Evolutionary conservation across 2,113 vertebrate species (phyloP).

Genomic region (Tyto alba): DNA sequence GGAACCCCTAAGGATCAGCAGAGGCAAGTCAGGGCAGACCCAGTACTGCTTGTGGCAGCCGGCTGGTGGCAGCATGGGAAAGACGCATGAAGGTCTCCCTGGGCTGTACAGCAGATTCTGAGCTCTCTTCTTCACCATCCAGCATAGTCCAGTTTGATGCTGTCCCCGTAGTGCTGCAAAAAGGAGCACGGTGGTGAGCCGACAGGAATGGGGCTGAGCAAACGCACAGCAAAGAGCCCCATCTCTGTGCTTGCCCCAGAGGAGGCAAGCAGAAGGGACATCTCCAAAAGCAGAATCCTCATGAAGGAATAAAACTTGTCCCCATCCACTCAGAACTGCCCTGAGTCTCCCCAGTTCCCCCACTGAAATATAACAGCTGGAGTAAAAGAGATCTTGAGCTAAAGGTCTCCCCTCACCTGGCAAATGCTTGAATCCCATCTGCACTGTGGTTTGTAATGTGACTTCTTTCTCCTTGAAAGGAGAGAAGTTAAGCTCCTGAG

Average conservation of each 20-base stretch:
- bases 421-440: background rate
- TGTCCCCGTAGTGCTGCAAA: background rate
- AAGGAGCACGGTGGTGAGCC: background rate
- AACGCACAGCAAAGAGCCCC: background rate
- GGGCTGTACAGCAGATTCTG: fast-evolving
- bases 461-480: background rate
- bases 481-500: background rate
- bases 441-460: background rate
- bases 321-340: background rate
- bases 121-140: background rate
- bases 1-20: background rate
- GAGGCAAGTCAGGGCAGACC: background rate
- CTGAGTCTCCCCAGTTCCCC: too few species aligned
- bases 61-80: background rate
- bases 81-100: background rate
- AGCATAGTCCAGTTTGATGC: fast-evolving
- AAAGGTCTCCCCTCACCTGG: background rate
- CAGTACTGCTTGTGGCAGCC: background rate
- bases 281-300: background rate
- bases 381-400: background rate
- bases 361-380: background rate
- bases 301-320: background rate
- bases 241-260: background rate
- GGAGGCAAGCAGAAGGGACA: background rate
- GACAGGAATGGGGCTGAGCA: background rate